Evolutionary conservation across 2,113 vertebrate genomes (phyloP).

Genomic region (Tichodroma muraria): DNA sequence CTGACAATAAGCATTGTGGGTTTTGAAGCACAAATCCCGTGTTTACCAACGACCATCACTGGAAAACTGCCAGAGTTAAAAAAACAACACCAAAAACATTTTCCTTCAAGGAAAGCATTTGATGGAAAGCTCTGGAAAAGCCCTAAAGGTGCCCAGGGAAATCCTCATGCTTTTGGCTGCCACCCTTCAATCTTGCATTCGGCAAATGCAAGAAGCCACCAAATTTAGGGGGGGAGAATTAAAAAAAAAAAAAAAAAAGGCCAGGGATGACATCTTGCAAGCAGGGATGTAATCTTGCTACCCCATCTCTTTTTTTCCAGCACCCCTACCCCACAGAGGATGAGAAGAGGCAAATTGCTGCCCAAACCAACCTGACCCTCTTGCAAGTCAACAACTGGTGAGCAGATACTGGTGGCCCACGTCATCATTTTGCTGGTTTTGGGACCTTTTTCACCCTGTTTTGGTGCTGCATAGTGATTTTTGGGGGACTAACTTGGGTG

Average conservation of each 20-base stretch:
- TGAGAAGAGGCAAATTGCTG: conserved; percentile 96
- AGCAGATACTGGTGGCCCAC: background rate
- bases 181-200: background rate
- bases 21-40: background rate
- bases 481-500: background rate
- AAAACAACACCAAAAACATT: background rate
- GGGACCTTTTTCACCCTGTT: accelerated
- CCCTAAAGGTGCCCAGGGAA: accelerated
- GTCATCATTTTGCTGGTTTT: background rate
- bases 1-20: accelerated
- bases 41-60: background rate
- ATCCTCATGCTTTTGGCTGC: background rate
- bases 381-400: conserved; percentile 99
- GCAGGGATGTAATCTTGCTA: background rate
- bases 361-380: conserved; percentile 95
- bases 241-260: too few relatives aligned
- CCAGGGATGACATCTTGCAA: background rate
- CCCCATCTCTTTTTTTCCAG: conserved; percentile 60
- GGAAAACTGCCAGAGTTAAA: background rate
- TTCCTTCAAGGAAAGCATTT: background rate
- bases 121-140: background rate
- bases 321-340: conserved; percentile 98
- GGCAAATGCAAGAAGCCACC: background rate
- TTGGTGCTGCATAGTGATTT: background rate
- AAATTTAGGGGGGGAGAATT: background rate